Conservation (phyloP, 2,113 vertebrate species). For the Clinocottus analis region DNA sequence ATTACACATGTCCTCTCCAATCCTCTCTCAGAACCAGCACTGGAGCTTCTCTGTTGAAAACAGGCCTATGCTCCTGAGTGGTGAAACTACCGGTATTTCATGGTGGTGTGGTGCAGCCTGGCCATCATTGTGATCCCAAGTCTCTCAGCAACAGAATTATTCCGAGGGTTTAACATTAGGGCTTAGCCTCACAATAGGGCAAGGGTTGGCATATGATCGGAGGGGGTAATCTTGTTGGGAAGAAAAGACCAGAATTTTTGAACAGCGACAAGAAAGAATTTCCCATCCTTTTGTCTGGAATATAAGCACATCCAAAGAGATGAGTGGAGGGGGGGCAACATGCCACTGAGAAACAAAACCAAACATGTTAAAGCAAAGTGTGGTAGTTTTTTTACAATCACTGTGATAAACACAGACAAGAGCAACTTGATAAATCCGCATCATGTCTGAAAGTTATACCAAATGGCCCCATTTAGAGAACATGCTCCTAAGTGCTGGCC, state of each 20-base stretch:
- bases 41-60: constrained; percentile 48
- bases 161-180: constrained; percentile 67
- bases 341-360: constrained; percentile 44
- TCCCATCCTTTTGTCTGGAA: constrained; percentile 55
- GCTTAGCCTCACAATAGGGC: constrained; percentile 72
- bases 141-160: constrained; percentile 65
- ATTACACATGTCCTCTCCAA: constrained; percentile 79
- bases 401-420: constrained; percentile 30
- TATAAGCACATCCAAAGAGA: constrained; percentile 50
- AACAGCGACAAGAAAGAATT: constrained; percentile 52
- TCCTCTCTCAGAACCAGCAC: constrained; percentile 64
- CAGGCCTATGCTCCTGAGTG: constrained; percentile 45
- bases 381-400: constrained; percentile 33
- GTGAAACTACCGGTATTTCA: constrained; percentile 55
- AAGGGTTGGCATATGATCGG: constrained; percentile 69
- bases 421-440: constrained; percentile 39
- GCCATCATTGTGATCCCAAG: constrained; percentile 62
- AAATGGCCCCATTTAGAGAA: constrained; percentile 61
- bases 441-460: constrained; percentile 51
- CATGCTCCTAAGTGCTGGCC: constrained; percentile 55
- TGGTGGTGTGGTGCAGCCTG: constrained; percentile 37
- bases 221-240: constrained; percentile 71
- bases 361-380: constrained; percentile 52
- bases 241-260: constrained; percentile 68
- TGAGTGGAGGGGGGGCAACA: constrained; percentile 34